Evolutionary conservation across 2,113 vertebrate genomes (phyloP), one percentile per base, ranked within the genome.

Genomic region (Felis chaus): DNA sequence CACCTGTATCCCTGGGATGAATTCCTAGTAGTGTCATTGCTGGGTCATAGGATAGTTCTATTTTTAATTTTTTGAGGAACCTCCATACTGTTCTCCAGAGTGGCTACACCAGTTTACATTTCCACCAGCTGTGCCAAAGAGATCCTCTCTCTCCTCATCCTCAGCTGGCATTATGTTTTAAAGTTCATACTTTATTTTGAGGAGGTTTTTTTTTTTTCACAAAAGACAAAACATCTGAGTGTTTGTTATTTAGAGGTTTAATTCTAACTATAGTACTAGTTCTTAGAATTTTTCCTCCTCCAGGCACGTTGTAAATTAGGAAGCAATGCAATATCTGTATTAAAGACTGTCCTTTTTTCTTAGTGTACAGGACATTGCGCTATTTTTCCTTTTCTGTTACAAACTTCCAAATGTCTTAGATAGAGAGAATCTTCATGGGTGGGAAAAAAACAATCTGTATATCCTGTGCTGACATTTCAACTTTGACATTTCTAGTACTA

Each of bases 381-480:
- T 61, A 57, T 61, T 79, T 78, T 84, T 57, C 18, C 21, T 84
- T 57, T 84, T 5, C 33, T 85, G 10, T 50, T 85, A 61, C 65
- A 95, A 45, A 73, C 65, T 92, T 66, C 41, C 33, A 71, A 29
- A 48, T 89, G 23, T 69, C 91, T 92, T 89, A 39, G 9, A n/a
- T 63, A 76, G 23, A 85, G 53, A 85, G n/a, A 55, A 86, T 82
- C 29, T 66, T 21, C 33, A 3, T 80, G 21, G 39, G 74, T 12
- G 45, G 6, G 5, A 74, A 16, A 57, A 55, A 74, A 87, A 80
- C 16, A 85, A 63, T 81, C 19, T 57, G 15, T 90, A n/a, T 87
- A 66, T 91, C 27, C n/a, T 88, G 53, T 68, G 18, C 48, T 93
- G 76, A 87, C 53, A 68, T 95, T 86, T 97, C 55, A 90, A 1